A percentile compares a stretch with the other conserved stretches of the same genome.
These are phyloP conservation scores for Ctenosaura bakeri DNA, from an alignment of 2,797 vertebrate genomes.

Conservation along the genomic window DNA sequence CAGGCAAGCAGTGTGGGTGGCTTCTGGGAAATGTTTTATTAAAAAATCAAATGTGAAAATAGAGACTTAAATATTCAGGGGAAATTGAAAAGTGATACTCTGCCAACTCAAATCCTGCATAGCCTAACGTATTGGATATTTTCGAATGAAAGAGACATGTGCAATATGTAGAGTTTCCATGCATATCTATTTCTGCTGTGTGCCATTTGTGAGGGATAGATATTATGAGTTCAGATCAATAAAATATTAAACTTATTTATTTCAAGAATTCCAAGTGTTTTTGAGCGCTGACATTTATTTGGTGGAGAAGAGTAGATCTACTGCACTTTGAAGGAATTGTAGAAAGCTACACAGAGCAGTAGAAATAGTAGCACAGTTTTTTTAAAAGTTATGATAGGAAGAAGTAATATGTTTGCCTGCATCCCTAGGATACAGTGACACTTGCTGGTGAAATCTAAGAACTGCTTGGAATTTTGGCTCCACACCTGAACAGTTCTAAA, in stretches of 20 bases:
- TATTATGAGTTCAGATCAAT: not conserved
- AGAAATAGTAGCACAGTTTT: not conserved
- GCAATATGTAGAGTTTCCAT: not conserved
- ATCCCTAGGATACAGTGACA: slow-evolving; percentile 13
- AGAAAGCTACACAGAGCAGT: not conserved
- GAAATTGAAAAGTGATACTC: not conserved
- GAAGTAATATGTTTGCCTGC: not conserved
- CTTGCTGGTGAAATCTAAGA: slow-evolving; percentile 16
- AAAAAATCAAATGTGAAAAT: not conserved
- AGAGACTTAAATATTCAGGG: not conserved
- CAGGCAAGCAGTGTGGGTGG: not conserved
- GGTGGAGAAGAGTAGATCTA: not conserved
- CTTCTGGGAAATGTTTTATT: not conserved
- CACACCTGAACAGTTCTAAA: not conserved
- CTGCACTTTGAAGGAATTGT: not conserved
- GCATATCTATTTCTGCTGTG: not conserved
- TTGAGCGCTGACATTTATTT: not conserved
- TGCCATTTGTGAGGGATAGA: not conserved
- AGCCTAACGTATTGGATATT: not conserved
- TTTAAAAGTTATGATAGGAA: not conserved
- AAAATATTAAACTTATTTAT: not conserved
- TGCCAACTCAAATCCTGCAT: not conserved
- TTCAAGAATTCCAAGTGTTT: not conserved
- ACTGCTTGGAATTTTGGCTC: not conserved
- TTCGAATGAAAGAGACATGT: not conserved